phyloP scores from a whole-genome alignment of 2,797 vertebrate genomes.

The Coregonus suidteri region DNA sequence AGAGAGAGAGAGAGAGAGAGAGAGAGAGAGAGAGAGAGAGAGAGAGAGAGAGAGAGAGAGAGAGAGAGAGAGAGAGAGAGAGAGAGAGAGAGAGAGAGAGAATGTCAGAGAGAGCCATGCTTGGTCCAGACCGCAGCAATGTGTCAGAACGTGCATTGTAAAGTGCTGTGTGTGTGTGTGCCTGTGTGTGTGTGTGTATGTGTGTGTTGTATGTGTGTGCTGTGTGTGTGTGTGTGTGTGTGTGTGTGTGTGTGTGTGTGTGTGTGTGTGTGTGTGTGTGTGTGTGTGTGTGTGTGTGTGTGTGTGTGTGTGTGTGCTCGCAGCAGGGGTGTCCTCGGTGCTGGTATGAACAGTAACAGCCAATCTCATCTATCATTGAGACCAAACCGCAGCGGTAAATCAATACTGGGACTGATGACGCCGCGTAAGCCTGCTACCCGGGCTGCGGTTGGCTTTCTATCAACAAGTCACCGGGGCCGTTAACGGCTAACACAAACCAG shows the following conservation, averaged over 20 bases:
- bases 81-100: too few species aligned
- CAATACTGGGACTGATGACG: constrained; percentile 53
- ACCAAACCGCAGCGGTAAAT: constrained; percentile 64
- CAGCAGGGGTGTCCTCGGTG: neutral
- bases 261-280: neutral
- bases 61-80: too few species aligned
- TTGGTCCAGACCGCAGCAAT: neutral
- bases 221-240: neutral
- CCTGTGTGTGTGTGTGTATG: neutral
- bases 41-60: too few species aligned
- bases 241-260: too few species aligned
- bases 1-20: neutral
- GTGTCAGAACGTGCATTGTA: neutral
- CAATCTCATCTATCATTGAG: constrained; percentile 64
- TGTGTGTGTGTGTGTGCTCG: neutral
- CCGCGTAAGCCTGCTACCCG: constrained; percentile 47
- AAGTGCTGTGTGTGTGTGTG: neutral
- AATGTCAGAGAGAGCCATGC: neutral
- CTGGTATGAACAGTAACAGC: neutral
- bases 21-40: too few species aligned
- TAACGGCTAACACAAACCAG: neutral
- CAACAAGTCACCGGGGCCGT: constrained; percentile 9
- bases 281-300: neutral
- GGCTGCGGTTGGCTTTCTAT: constrained; percentile 46
- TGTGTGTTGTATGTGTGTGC: too few species aligned